Evolutionary conservation across 1,140 invertebrate genomes (phyloP).

Genomic region (Coelopa frigida): DNA sequence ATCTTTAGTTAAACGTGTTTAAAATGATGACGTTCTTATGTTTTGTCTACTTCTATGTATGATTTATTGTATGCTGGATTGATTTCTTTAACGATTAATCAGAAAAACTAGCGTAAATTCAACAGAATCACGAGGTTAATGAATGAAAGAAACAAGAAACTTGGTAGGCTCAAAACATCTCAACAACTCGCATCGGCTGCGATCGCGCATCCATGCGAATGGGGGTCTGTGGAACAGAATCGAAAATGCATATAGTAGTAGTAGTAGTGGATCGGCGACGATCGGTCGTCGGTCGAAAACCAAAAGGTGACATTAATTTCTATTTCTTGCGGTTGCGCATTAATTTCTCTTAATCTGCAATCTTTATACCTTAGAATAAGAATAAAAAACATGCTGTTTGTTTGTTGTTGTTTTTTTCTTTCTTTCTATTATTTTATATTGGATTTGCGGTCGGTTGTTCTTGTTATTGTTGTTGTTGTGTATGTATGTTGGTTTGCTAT

Average conservation of each 20-base stretch:
- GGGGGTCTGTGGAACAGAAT: neutral
- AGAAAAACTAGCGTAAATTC: too few relatives aligned
- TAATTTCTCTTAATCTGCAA: neutral
- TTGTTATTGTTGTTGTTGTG: neutral
- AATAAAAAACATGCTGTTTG: slow-evolving; percentile 6
- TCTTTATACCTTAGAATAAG: slow-evolving; percentile 2
- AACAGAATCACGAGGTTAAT: too few relatives aligned
- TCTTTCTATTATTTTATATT: neutral
- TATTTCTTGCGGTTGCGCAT: neutral
- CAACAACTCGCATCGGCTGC: too few relatives aligned
- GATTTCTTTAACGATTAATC: too few relatives aligned
- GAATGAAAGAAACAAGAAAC: too few relatives aligned
- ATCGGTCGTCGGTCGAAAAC: neutral
- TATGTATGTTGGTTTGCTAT: neutral
- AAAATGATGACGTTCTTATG: too few relatives aligned
- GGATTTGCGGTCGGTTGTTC: neutral
- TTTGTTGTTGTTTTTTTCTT: slow-evolving; percentile 1
- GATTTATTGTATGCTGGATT: too few relatives aligned
- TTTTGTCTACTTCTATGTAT: too few relatives aligned
- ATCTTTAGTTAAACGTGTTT: too few relatives aligned
- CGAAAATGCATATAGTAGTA: neutral
- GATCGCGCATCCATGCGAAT: neutral
- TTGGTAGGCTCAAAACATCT: too few relatives aligned
- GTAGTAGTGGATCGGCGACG: neutral
- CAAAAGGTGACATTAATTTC: neutral